These are phyloP conservation scores for Ochropacha duplaris DNA, from an alignment of 2,888 invertebrate species.

Conservation along the genomic window DNA sequence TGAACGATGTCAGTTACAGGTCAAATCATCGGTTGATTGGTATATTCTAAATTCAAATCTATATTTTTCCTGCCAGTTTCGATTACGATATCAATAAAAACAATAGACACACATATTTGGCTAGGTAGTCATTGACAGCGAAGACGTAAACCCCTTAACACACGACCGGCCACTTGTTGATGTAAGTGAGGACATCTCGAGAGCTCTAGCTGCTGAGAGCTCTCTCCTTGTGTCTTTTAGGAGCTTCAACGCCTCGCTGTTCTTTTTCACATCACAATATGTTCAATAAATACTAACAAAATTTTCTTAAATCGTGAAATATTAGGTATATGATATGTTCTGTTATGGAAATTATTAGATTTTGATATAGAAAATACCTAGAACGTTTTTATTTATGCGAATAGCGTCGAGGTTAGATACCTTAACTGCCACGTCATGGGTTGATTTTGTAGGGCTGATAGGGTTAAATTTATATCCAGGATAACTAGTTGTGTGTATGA, in stretches of 20 bases:
- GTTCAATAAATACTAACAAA: no score
- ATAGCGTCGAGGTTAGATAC: no score
- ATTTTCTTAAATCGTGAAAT: no score
- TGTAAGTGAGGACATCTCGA: constrained; percentile 54
- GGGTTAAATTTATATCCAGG: no score
- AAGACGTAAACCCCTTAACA: constrained; percentile 35
- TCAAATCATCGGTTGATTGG: constrained; percentile 3
- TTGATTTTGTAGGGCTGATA: no score
- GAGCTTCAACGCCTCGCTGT: constrained; percentile 34
- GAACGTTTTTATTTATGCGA: no score
- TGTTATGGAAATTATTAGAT: no score
- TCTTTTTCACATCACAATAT: neutral
- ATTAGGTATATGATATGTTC: no score
- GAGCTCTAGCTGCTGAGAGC: constrained; percentile 65
- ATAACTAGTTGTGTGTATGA: no score
- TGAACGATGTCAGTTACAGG: constrained; percentile 24
- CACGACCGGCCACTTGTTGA: constrained; percentile 74
- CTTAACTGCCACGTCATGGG: no score
- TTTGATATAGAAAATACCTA: no score
- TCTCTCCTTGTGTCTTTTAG: constrained; percentile 65
- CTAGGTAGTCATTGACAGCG: constrained; percentile 20
- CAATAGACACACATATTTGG: neutral
- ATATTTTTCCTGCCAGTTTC: neutral
- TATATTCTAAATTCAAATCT: neutral
- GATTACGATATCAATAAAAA: constrained; percentile 8